phyloP scores from a whole-genome alignment of 37 sponge, comb jelly and placozoan genomes.

The Amphimedon queenslandica region DNA sequence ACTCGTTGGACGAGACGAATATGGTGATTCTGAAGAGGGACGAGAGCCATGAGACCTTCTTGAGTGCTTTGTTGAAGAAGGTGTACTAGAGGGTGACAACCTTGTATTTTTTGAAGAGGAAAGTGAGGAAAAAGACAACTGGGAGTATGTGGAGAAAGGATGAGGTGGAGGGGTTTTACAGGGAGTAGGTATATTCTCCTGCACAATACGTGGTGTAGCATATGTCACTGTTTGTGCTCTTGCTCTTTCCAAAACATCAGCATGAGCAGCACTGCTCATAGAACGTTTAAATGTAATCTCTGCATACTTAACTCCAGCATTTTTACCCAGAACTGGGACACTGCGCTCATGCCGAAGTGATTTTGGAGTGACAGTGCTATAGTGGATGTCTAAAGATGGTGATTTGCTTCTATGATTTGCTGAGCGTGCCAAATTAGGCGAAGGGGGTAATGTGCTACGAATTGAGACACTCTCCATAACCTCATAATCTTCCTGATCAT shows the following conservation, averaged over 20 bases:
- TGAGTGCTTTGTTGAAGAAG: conserved; percentile 10
- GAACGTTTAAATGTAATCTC: conserved; percentile 32
- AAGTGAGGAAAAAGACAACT: background rate
- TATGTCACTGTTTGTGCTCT: background rate
- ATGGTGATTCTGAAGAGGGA: background rate
- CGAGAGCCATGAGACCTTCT: conserved; percentile 7
- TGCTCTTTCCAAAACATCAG: background rate
- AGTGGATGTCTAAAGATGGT: background rate
- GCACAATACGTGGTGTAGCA: background rate
- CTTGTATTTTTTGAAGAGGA: background rate
- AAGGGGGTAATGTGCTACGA: background rate
- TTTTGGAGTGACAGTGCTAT: background rate
- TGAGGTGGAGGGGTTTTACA: conserved; percentile 15
- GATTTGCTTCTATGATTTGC: background rate
- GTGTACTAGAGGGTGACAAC: background rate
- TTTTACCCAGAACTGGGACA: background rate
- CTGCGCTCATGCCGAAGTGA: background rate
- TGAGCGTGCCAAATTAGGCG: background rate
- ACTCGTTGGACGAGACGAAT: background rate
- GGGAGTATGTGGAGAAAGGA: conserved; percentile 2
- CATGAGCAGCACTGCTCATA: background rate
- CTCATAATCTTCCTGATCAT: conserved; percentile 50
- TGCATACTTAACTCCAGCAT: conserved; percentile 41
- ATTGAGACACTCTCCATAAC: conserved; percentile 66
- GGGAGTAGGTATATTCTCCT: background rate